Evolutionary conservation across 1,140 invertebrate species (phyloP).

Genomic region (Drosophila kepulauana): DNA sequence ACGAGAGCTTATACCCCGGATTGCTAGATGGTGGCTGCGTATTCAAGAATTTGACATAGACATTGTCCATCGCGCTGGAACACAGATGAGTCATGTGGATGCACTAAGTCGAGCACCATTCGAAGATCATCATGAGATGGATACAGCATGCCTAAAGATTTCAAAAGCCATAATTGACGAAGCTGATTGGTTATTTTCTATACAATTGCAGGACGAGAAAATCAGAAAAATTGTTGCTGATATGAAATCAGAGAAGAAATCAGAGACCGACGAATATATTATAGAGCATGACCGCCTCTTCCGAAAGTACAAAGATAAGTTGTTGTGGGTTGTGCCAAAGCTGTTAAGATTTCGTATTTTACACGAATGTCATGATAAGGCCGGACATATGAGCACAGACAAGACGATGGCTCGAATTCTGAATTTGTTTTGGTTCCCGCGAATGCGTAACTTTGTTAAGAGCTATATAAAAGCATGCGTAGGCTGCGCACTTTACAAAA

Average conservation of each 20-base stretch:
- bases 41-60: too few species aligned
- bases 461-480: constrained; percentile 22
- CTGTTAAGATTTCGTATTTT: constrained; percentile 14
- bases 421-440: constrained; percentile 16
- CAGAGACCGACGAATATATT: constrained; percentile 1
- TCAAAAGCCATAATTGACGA: too few species aligned
- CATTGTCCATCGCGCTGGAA: too few species aligned
- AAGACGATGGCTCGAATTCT: constrained; percentile 13
- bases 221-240: not conserved
- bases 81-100: too few species aligned
- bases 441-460: constrained; percentile 25
- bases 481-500: not conserved
- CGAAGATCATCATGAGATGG: not conserved
- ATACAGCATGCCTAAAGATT: constrained; percentile 7
- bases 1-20: too few species aligned
- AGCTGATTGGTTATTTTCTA: too few species aligned
- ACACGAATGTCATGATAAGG: not conserved
- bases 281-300: constrained; percentile 22
- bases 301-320: not conserved
- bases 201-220: too few species aligned
- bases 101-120: too few species aligned
- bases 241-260: constrained; percentile 1
- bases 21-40: too few species aligned
- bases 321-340: constrained; percentile 3
- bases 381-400: constrained; percentile 20